Conservation (phyloP, 2,797 vertebrate genomes). For the Gallinago solitaria region DNA sequence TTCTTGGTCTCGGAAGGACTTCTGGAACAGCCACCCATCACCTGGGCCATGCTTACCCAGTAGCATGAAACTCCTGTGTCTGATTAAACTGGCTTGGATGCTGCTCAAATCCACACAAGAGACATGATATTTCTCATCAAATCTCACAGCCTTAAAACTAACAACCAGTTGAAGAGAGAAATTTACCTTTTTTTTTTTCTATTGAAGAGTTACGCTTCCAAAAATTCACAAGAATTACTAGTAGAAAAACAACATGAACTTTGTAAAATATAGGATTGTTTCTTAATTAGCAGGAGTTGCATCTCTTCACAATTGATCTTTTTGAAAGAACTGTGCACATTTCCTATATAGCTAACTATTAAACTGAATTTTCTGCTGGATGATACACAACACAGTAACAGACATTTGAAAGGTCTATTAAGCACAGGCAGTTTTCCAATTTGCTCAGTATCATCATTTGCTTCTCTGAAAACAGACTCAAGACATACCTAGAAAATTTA, state of each 20-base stretch:
- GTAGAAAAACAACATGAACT: background rate
- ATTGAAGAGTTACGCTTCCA: background rate
- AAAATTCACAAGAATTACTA: background rate
- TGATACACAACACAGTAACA: background rate
- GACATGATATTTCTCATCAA: background rate
- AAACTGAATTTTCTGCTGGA: slow-evolving; percentile 20
- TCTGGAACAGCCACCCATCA: background rate
- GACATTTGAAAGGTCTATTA: slow-evolving; percentile 13
- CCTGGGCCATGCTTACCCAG: background rate
- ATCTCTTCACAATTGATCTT: background rate
- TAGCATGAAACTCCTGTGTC: background rate
- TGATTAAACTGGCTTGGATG: background rate
- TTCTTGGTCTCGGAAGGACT: background rate
- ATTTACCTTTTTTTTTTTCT: background rate
- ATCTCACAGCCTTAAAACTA: background rate
- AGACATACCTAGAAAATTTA: background rate
- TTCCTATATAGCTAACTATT: background rate
- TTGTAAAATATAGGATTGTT: background rate
- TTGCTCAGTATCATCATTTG: background rate
- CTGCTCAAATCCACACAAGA: background rate
- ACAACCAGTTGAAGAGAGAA: background rate
- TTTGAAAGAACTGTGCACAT: background rate
- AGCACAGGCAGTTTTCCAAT: slow-evolving; percentile 6
- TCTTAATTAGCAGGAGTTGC: background rate
- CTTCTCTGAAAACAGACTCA: background rate